A percentile compares a stretch with the other conserved stretches of the same genome.
Evolutionary conservation across 2,888 invertebrate genomes (phyloP).

Genomic region (Morpho helenor): DNA sequence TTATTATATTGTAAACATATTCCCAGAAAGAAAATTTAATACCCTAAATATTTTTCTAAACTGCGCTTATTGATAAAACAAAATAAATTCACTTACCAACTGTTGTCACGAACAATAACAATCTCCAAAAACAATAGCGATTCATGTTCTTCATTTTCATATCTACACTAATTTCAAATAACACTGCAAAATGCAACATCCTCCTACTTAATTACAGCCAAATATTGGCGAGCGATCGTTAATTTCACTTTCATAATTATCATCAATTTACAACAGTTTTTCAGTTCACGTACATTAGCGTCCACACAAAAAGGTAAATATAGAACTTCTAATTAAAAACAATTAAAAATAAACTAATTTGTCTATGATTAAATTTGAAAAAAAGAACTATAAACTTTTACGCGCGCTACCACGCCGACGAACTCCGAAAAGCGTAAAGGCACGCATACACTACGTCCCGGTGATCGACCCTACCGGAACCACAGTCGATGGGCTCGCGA

Average conservation of each 20-base stretch:
- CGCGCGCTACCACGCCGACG: slow-evolving; percentile 52
- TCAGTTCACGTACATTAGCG: background rate
- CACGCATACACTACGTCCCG: slow-evolving; percentile 52
- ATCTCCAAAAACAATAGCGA: slow-evolving; percentile 49
- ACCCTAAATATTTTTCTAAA: too few relatives aligned
- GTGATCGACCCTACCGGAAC: slow-evolving; percentile 80
- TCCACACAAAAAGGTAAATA: background rate
- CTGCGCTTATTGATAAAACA: too few relatives aligned
- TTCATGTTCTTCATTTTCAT: slow-evolving; percentile 53
- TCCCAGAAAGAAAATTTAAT: too few relatives aligned
- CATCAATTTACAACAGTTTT: slow-evolving; percentile 26
- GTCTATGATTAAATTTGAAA: slow-evolving; percentile 1
- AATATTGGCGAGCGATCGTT: slow-evolving; percentile 33
- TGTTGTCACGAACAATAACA: slow-evolving; percentile 46
- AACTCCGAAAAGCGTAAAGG: slow-evolving; percentile 49
- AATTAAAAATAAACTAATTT: slow-evolving; percentile 7
- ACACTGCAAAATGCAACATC: slow-evolving; percentile 22
- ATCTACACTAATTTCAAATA: slow-evolving; percentile 29
- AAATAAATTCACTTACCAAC: slow-evolving; percentile 51
- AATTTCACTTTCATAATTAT: slow-evolving; percentile 33
- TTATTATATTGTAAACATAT: too few relatives aligned
- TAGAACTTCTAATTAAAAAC: slow-evolving; percentile 1
- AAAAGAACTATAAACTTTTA: slow-evolving; percentile 38
- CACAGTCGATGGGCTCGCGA: slow-evolving; percentile 74
- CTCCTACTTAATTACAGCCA: slow-evolving; percentile 36